Percentiles rank a stretch among this genome's conserved stretches.
Conservation (phyloP, 2,113 vertebrate species). For the Ondatra zibethicus region DNA sequence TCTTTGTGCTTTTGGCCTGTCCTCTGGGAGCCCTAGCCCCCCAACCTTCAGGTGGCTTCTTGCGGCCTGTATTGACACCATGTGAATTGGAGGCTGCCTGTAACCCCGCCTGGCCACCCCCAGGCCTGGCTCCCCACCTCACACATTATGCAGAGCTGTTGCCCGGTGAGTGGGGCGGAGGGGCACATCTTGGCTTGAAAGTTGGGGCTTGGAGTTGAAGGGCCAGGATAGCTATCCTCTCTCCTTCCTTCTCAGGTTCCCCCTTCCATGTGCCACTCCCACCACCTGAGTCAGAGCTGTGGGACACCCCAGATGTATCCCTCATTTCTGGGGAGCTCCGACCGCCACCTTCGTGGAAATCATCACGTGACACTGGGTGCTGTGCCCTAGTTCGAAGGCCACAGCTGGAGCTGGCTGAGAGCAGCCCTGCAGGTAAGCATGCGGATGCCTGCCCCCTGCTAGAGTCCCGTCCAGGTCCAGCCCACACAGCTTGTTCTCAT, state of each 20-base stretch:
- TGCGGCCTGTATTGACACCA: slow-evolving; percentile 93
- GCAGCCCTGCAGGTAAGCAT: slow-evolving; percentile 92
- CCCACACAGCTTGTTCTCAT: background rate
- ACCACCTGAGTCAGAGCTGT: slow-evolving; percentile 69
- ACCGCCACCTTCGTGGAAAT: slow-evolving; percentile 7
- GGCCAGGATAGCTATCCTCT: background rate
- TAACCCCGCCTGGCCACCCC: slow-evolving; percentile 94
- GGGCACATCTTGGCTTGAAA: background rate
- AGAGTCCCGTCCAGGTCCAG: background rate
- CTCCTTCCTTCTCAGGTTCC: slow-evolving; percentile 87
- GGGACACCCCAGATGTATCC: slow-evolving; percentile 88
- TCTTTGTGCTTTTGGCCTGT: slow-evolving; percentile 96
- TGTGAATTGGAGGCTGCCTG: slow-evolving; percentile 98
- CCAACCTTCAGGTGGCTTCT: slow-evolving; percentile 91
- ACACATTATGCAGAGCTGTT: slow-evolving; percentile 94
- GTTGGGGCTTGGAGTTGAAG: background rate
- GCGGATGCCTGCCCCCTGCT: background rate
- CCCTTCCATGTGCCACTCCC: slow-evolving; percentile 89
- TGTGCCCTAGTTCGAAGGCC: slow-evolving; percentile 89
- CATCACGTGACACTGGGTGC: background rate
- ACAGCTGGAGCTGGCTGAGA: slow-evolving; percentile 86
- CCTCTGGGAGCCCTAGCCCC: slow-evolving; percentile 91
- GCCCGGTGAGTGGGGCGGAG: slow-evolving; percentile 88
- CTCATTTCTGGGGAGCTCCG: slow-evolving; percentile 94
- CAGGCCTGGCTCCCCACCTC: slow-evolving; percentile 88